phyloP scores from a whole-genome alignment of 2,113 vertebrate genomes.

The Hylia prasina region DNA sequence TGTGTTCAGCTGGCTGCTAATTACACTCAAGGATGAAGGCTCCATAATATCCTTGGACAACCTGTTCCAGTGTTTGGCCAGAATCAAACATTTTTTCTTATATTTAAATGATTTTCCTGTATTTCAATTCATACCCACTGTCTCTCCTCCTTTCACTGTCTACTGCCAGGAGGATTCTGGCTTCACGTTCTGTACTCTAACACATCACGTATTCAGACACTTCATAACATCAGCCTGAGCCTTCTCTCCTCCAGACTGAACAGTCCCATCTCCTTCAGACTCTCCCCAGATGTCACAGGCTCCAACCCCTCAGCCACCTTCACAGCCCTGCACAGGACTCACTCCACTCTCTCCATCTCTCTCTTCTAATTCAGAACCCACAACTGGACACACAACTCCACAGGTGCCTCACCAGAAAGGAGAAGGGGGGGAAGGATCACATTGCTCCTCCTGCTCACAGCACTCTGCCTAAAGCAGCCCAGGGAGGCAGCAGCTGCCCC shows the following conservation, averaged over 20 bases:
- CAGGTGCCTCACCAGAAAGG: background rate
- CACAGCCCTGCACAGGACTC: accelerated
- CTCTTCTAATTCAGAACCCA: background rate
- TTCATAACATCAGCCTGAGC: no score
- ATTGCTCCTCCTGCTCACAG: background rate
- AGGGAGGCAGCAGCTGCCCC: background rate
- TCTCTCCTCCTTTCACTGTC: background rate
- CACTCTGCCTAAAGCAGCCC: background rate
- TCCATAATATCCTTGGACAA: background rate
- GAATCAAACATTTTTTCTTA: background rate
- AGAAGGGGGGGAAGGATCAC: background rate
- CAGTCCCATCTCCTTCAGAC: background rate
- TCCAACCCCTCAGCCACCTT: accelerated
- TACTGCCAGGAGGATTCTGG: background rate
- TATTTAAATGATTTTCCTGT: background rate
- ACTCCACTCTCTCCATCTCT: background rate
- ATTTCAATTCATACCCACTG: background rate
- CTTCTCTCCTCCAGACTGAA: background rate
- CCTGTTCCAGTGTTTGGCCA: background rate
- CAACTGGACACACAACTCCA: background rate
- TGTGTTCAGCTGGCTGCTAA: background rate
- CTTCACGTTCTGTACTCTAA: background rate
- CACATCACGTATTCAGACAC: background rate
- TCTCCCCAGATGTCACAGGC: background rate
- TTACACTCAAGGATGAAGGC: background rate